phyloP scores from a whole-genome alignment of 2,797 vertebrate genomes.

The Gallinago stenura region DNA sequence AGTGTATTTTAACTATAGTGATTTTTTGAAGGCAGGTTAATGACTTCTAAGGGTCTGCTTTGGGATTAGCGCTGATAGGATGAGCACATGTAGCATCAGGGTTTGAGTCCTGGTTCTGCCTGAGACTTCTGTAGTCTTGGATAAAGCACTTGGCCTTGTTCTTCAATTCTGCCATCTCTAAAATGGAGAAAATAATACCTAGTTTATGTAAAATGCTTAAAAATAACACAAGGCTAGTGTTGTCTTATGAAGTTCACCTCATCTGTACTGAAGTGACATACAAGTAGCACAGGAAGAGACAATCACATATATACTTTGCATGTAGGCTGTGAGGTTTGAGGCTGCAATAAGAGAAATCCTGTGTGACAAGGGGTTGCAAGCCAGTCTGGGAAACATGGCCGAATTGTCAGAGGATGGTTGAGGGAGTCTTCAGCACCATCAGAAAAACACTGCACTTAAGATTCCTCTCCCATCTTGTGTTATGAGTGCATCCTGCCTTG shows the following conservation, averaged over 20 bases:
- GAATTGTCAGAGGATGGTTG: neutral
- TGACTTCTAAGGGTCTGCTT: neutral
- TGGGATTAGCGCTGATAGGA: neutral
- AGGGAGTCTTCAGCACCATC: neutral
- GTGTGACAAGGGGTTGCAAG: neutral
- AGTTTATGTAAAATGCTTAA: neutral
- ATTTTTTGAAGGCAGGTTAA: neutral
- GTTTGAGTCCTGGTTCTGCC: neutral
- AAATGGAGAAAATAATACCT: neutral
- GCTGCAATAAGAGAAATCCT: neutral
- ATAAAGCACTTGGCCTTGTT: neutral
- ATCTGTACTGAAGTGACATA: neutral
- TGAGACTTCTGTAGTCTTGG: neutral
- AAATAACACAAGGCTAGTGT: neutral
- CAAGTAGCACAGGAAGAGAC: neutral
- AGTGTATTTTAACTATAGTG: neutral
- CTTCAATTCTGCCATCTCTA: neutral
- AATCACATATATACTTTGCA: accelerated
- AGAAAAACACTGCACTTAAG: neutral
- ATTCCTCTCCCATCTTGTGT: neutral
- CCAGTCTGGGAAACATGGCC: neutral
- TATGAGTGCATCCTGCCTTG: neutral
- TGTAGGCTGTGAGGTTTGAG: neutral
- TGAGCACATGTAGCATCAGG: neutral
- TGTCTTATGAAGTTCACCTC: neutral